Conservation (phyloP, 2,888 invertebrate genomes). For the Dicranocentrus wangi region DNA sequence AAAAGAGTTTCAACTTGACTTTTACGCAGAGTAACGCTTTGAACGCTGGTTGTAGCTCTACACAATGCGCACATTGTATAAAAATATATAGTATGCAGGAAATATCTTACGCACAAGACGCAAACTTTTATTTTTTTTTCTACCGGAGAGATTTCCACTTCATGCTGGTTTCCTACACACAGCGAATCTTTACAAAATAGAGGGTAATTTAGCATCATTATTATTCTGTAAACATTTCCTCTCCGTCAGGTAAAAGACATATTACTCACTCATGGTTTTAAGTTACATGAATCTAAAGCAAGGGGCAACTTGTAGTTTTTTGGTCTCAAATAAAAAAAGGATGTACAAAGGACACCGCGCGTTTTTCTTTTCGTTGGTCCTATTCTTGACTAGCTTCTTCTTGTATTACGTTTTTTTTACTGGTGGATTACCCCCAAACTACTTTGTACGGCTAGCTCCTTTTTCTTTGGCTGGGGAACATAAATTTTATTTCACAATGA, state of each 20-base stretch:
- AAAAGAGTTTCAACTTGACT: too few species aligned
- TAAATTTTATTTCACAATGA: neutral
- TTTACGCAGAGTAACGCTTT: too few species aligned
- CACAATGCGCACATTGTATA: too few species aligned
- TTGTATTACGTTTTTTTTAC: neutral
- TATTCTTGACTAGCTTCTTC: too few species aligned
- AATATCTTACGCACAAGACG: too few species aligned
- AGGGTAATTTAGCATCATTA: constrained; percentile 49
- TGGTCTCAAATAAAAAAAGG: constrained; percentile 32
- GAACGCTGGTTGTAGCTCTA: too few species aligned
- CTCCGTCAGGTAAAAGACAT: constrained; percentile 11
- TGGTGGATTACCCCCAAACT: neutral
- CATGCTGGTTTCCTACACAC: too few species aligned
- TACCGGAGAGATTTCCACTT: too few species aligned
- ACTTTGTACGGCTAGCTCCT: neutral
- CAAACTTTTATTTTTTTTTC: too few species aligned
- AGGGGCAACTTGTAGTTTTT: constrained; percentile 30
- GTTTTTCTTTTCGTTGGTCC: too few species aligned
- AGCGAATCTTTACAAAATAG: constrained; percentile 15
- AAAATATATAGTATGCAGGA: too few species aligned
- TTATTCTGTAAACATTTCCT: constrained; percentile 47
- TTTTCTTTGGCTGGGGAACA: neutral
- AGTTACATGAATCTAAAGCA: constrained; percentile 2
- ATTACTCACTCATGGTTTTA: constrained; percentile 11
- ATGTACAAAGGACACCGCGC: constrained; percentile 46